Conservation (phyloP, 2,888 invertebrate genomes). For the Apotomis turbidana region DNA sequence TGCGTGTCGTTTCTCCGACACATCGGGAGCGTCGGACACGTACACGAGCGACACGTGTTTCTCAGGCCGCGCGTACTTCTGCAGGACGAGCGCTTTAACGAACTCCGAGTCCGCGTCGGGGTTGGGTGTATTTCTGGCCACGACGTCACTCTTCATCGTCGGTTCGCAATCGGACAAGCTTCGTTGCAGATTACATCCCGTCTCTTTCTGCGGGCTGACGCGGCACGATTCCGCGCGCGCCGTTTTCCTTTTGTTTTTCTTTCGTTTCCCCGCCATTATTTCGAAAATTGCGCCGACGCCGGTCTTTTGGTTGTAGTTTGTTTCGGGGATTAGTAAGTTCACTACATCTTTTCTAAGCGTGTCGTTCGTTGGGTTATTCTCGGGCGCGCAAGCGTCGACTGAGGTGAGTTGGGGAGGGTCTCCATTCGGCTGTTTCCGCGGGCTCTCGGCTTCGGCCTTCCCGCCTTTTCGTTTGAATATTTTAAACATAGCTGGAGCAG, state of each 20-base stretch:
- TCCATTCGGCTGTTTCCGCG: slow-evolving; percentile 60
- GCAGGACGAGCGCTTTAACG: slow-evolving; percentile 75
- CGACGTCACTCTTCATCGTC: slow-evolving; percentile 49
- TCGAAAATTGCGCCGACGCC: slow-evolving; percentile 73
- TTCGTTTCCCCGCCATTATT: slow-evolving; percentile 77
- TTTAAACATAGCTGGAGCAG: slow-evolving; percentile 73
- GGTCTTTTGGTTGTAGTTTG: slow-evolving; percentile 71
- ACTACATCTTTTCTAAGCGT: slow-evolving; percentile 76
- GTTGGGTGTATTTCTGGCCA: slow-evolving; percentile 69
- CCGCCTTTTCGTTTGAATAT: slow-evolving; percentile 79
- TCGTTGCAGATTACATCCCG: slow-evolving; percentile 56
- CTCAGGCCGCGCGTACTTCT: slow-evolving; percentile 73
- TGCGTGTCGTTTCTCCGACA: slow-evolving; percentile 70
- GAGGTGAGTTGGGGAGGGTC: slow-evolving; percentile 52
- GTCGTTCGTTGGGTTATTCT: slow-evolving; percentile 63
- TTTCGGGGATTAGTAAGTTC: slow-evolving; percentile 72
- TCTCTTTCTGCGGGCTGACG: slow-evolving; percentile 65
- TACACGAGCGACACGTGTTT: slow-evolving; percentile 77
- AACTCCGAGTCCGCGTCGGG: slow-evolving; percentile 65
- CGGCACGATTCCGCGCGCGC: slow-evolving; percentile 63
- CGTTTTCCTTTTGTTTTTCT: slow-evolving; percentile 63
- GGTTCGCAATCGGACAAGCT: slow-evolving; percentile 58
- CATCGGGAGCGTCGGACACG: slow-evolving; percentile 66
- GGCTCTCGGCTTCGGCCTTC: slow-evolving; percentile 67
- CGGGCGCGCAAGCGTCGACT: slow-evolving; percentile 68